A percentile compares a stretch with the other conserved stretches of the same genome.
Conservation (phyloP, 1,140 invertebrate species). For the Eubasilissa regina region DNA sequence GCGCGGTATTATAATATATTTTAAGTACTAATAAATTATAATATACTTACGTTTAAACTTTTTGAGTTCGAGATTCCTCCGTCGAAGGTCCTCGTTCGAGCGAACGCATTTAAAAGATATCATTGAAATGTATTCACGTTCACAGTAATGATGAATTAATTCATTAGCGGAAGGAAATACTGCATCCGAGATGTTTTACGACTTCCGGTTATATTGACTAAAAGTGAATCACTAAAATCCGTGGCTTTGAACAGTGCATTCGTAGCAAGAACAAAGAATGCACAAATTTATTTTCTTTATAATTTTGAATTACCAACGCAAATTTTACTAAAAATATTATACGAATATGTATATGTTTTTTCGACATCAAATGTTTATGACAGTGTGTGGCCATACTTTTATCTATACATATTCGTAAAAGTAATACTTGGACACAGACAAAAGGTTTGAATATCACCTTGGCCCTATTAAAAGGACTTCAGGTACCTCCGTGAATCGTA, state of each 20-base stretch:
- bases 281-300: neutral
- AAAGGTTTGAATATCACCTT: constrained; percentile 22
- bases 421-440: neutral
- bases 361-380: no score
- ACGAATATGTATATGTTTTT: no score
- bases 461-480: constrained; percentile 9
- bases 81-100: neutral
- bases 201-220: constrained; percentile 6
- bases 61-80: neutral
- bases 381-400: no score
- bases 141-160: neutral
- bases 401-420: no score
- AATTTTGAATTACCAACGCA: no score
- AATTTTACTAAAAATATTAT: no score
- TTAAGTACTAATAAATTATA: neutral
- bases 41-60: neutral
- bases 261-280: neutral
- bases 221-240: constrained; percentile 1
- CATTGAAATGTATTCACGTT: constrained; percentile 4
- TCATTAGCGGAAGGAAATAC: neutral
- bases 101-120: neutral
- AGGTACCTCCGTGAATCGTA: neutral
- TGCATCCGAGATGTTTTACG: neutral
- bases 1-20: no score
- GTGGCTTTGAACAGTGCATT: neutral